Evolutionary conservation across 2,113 vertebrate species (phyloP).

Genomic region (Prochilodus magdalenae): DNA sequence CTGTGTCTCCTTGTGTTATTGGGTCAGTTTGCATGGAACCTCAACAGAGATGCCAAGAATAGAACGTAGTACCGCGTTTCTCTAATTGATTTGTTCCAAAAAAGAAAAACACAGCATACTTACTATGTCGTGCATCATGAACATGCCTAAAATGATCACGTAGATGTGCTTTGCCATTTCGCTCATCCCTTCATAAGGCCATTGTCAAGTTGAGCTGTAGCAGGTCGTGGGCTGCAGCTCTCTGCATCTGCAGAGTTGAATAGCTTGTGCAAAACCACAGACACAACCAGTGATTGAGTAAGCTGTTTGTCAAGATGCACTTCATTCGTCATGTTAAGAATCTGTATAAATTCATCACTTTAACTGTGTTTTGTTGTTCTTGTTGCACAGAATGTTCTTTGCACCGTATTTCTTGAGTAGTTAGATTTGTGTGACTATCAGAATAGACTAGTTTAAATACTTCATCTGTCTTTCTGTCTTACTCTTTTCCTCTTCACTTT

Average conservation of each 20-base stretch:
- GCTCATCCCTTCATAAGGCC: neutral
- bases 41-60: no score
- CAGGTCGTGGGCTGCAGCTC: neutral
- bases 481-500: neutral
- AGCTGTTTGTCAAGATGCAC: neutral
- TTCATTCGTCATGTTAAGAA: neutral
- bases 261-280: conserved; percentile 14
- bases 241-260: no score
- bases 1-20: no score
- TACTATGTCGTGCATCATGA: no score
- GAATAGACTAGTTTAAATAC: no score
- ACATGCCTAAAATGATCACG: no score
- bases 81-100: no score
- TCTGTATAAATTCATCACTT: no score
- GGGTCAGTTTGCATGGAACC: no score
- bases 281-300: neutral
- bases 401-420: neutral
- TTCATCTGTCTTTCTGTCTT: neutral
- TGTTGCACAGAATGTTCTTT: neutral
- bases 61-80: no score
- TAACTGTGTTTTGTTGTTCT: neutral
- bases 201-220: conserved; percentile 25
- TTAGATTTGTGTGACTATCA: neutral
- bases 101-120: no score
- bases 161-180: no score